Evolutionary conservation across 2,888 invertebrate species (phyloP).

Genomic region (Patella ulyssiponensis): DNA sequence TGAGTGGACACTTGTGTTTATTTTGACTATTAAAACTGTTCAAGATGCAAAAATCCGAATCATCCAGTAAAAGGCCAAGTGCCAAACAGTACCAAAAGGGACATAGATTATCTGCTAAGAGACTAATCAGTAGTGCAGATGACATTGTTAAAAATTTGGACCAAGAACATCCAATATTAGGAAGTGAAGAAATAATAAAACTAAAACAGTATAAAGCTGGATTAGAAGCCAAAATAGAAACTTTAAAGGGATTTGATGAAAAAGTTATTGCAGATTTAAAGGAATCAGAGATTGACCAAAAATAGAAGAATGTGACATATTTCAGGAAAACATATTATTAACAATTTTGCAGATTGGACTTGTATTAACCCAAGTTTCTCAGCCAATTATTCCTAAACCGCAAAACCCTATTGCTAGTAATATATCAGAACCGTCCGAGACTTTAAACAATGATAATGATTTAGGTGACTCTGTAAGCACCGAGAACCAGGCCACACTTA

Average conservation of each 20-base stretch:
- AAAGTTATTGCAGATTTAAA: neutral
- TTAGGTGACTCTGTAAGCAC: too few relatives aligned
- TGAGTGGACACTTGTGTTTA: too few relatives aligned
- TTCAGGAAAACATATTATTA: neutral
- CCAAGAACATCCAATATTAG: neutral
- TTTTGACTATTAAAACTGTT: too few relatives aligned
- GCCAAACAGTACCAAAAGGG: neutral
- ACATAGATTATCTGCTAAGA: neutral
- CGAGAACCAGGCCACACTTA: neutral
- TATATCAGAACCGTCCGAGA: too few relatives aligned
- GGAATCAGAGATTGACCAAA: neutral
- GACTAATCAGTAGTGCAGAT: neutral
- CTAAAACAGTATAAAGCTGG: neutral
- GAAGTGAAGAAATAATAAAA: neutral
- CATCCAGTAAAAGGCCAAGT: neutral
- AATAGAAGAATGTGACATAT: neutral
- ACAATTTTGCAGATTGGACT: neutral
- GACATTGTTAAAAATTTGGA: neutral
- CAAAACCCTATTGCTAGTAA: neutral
- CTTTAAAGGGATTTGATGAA: neutral
- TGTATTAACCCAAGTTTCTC: neutral
- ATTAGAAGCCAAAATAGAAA: neutral
- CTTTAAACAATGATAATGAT: too few relatives aligned
- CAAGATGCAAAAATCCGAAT: neutral
- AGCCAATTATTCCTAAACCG: neutral